Evolutionary conservation across 2,113 vertebrate species (phyloP), one percentile per base, ranked within the genome.

Genomic region (Salvelinus namaycush): DNA sequence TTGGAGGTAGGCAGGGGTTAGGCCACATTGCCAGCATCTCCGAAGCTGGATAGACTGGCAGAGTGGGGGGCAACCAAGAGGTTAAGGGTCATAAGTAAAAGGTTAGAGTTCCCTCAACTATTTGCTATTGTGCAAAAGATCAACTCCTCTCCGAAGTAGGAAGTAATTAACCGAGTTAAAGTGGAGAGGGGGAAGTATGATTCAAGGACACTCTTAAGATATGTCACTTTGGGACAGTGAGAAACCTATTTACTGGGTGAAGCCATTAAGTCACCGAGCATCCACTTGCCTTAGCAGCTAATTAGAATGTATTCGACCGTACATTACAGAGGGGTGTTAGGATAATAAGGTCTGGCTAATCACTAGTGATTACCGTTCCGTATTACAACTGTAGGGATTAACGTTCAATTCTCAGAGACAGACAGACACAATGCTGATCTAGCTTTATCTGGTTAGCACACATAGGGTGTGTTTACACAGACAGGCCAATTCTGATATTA

Each of bases 201-300:
- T 20, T 11, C 71, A 72, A 72, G 54, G 71, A 72, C 14, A 31
- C n/a, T 27, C 6, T 5, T 39, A 67, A 27, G 24, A 65, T 34
- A 48, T 16, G 26, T 72, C 24, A 39, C 5, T 1, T 34, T 27
- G 26, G 29, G 57, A 62, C 72, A 62, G 18, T 20, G 51, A 4
- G 31, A 60, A 39, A 62, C 54, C 14, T 31, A n/a, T 62, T 62
- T 62, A 39, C 57, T 22, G 18, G 2, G 5, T 44, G 13, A 26
- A 24, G 12, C 51, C 26, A 62, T 73, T 62, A 73, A 44, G 29
- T 44, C 31, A 24, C 29, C 7, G 34, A 13, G 27, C 18, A 39
- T n/a, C n/a, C 72, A 44, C 60, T 49, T 48, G 60, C 34, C 20
- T 74, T 26, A 74, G 62, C 60, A 62, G 27, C 39, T 73, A 34